A percentile compares a stretch with the other conserved stretches of the same genome.
Conservation (phyloP, 2,113 vertebrate genomes). For the Dendrocopos noguchii region DNA sequence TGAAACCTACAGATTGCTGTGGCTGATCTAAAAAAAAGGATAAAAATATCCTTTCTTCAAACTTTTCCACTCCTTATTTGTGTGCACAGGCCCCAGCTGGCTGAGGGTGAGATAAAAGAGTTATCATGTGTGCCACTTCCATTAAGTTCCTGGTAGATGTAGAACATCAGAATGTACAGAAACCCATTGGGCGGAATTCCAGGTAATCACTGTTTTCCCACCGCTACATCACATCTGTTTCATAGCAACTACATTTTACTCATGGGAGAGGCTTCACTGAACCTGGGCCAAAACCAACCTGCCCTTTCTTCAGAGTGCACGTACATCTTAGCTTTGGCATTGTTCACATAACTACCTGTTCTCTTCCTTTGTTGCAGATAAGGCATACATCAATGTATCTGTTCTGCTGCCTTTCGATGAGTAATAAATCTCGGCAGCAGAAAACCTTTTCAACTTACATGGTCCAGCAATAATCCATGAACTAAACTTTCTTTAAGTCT, state of each 20-base stretch:
- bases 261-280: background rate
- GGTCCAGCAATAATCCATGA: constrained; percentile 50
- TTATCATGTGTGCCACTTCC: constrained; percentile 5
- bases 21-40: background rate
- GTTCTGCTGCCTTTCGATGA: constrained; percentile 22
- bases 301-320: background rate
- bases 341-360: constrained; percentile 3
- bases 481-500: constrained; percentile 42
- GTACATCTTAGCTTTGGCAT: background rate
- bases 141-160: background rate
- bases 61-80: constrained; percentile 27
- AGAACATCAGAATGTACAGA: constrained; percentile 1
- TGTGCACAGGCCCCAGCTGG: background rate
- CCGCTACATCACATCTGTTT: background rate
- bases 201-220: background rate
- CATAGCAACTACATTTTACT: background rate
- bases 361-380: background rate
- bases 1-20: constrained; percentile 41
- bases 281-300: background rate
- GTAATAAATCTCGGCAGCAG: background rate
- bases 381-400: constrained; percentile 13
- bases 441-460: constrained; percentile 5
- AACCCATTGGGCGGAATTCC: constrained; percentile 7
- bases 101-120: constrained; percentile 20
- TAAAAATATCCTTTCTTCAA: background rate